Percentiles rank a stretch among this genome's conserved stretches.
Conservation (phyloP, 1,140 invertebrate genomes). For the Nephotettix cincticeps region DNA sequence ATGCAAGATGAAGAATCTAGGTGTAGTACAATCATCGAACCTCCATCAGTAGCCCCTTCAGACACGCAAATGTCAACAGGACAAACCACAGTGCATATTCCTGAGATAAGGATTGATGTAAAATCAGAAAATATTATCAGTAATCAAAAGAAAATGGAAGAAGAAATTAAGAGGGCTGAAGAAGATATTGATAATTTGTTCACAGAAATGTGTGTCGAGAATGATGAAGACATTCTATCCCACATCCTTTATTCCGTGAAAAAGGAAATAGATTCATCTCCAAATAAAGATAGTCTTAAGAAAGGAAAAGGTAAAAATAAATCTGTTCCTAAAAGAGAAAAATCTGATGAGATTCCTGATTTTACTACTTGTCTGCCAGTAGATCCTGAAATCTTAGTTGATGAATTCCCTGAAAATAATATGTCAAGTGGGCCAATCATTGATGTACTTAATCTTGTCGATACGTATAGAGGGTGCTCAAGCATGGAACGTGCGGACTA, state of each 20-base stretch:
- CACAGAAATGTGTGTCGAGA: not conserved
- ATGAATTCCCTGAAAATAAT: not conserved
- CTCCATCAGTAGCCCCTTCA: not conserved
- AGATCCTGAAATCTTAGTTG: slow-evolving; percentile 2
- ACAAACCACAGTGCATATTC: not conserved
- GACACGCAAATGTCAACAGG: not conserved
- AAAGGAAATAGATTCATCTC: slow-evolving; percentile 6
- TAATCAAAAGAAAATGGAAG: not conserved
- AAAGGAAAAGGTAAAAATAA: slow-evolving; percentile 3
- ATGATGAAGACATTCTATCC: not conserved
- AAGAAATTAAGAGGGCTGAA: not conserved
- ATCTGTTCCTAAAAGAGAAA: not conserved
- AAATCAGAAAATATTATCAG: not conserved
- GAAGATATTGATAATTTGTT: slow-evolving; percentile 13
- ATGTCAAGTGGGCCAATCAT: not conserved
- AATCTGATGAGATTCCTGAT: not conserved
- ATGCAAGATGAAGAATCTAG: slow-evolving; percentile 23
- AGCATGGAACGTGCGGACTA: slow-evolving; percentile 26
- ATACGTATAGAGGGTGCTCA: slow-evolving; percentile 6
- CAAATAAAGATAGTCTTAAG: not conserved
- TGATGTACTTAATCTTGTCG: slow-evolving; percentile 15
- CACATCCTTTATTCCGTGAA: not conserved
- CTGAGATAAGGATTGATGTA: slow-evolving; percentile 8
- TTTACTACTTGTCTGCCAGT: slow-evolving; percentile 9
- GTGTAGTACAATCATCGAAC: not conserved